Evolutionary conservation across 2,113 vertebrate genomes (phyloP).

Genomic region (Orcinus orca): DNA sequence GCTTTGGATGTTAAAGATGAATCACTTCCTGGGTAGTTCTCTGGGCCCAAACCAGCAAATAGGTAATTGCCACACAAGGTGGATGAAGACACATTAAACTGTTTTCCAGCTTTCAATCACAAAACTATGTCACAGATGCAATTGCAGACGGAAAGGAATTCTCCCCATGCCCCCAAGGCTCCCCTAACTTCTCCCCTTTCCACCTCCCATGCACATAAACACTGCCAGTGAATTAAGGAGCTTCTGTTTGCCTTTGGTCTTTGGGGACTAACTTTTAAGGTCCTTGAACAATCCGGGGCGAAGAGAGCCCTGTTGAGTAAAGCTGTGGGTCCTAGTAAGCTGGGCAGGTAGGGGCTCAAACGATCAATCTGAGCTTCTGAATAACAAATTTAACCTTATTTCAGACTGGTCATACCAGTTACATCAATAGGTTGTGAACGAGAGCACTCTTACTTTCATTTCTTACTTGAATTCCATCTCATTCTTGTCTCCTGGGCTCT

Average conservation of each 20-base stretch:
- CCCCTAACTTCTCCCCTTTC: accelerated
- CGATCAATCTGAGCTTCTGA: neutral
- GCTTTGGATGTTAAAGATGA: neutral
- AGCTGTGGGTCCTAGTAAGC: neutral
- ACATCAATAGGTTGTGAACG: neutral
- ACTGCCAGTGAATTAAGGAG: neutral
- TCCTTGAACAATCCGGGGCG: neutral
- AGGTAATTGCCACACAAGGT: neutral
- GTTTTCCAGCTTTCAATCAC: neutral
- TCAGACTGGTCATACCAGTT: too few relatives aligned
- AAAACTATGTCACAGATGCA: neutral
- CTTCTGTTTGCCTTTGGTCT: neutral
- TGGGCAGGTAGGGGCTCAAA: neutral
- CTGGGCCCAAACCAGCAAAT: neutral
- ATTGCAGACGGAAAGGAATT: neutral
- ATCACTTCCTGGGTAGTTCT: neutral
- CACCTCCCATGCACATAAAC: neutral
- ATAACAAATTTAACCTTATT: neutral
- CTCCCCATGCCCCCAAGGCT: too few relatives aligned
- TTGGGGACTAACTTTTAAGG: neutral
- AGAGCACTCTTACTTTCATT: neutral
- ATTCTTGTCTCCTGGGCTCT: neutral
- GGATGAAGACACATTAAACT: neutral
- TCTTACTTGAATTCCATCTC: neutral
- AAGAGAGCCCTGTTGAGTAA: neutral